These are phyloP conservation scores for Noctua fimbriata DNA, from an alignment of 2,888 invertebrate genomes.

Conservation along the genomic window DNA sequence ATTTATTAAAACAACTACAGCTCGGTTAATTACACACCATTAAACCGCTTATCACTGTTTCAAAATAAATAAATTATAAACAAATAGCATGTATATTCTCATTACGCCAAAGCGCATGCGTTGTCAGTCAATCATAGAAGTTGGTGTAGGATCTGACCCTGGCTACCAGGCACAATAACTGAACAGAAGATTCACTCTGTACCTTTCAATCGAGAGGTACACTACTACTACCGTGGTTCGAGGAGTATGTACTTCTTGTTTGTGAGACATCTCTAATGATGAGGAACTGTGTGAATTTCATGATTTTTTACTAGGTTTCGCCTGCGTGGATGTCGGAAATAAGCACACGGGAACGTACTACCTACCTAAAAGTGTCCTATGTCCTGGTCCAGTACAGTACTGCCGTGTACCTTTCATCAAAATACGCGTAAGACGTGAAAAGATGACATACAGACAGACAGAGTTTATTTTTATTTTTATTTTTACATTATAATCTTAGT, in stretches of 20 bases:
- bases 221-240: background rate
- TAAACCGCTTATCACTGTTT: slow-evolving; percentile 6
- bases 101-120: slow-evolving; percentile 53
- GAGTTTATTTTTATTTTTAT: too few species aligned
- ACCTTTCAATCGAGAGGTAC: background rate
- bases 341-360: background rate
- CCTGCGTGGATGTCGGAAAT: background rate
- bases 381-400: background rate
- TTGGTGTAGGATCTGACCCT: slow-evolving; percentile 44
- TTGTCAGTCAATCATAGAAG: slow-evolving; percentile 61
- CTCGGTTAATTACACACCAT: slow-evolving; percentile 16
- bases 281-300: background rate
- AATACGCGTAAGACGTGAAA: background rate
- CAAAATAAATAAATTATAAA: slow-evolving; percentile 42
- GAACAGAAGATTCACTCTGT: slow-evolving; percentile 19
- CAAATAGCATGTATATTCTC: slow-evolving; percentile 34
- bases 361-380: background rate
- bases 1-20: background rate
- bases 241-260: background rate
- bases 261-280: background rate
- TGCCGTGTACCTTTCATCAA: background rate
- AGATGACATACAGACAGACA: background rate
- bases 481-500: background rate
- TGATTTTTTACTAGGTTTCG: background rate
- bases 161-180: background rate